A percentile compares a stretch with the other conserved stretches of the same genome.
These are phyloP conservation scores for Triplophysa rosa DNA, from an alignment of 2,113 vertebrate genomes.

Conservation along the genomic window DNA sequence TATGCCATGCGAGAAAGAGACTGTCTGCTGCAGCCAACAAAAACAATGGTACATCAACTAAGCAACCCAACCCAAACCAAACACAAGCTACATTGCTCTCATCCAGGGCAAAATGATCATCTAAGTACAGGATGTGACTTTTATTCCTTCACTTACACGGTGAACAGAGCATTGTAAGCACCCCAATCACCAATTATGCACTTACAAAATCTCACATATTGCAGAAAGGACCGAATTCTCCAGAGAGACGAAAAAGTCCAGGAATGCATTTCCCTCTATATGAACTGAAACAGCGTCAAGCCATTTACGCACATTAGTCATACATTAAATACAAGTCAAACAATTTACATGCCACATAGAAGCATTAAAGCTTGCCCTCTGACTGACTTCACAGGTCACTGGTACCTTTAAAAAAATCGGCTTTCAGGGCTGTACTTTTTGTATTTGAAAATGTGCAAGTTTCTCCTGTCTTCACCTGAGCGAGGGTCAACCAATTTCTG, in stretches of 20 bases:
- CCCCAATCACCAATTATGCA: slow-evolving; percentile 78
- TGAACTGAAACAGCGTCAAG: slow-evolving; percentile 59
- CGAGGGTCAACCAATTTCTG: slow-evolving; percentile 60
- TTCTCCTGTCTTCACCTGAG: slow-evolving; percentile 55
- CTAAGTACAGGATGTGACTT: slow-evolving; percentile 58
- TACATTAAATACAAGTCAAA: slow-evolving; percentile 67
- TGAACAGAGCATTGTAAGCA: slow-evolving; percentile 65
- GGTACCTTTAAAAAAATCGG: slow-evolving; percentile 18
- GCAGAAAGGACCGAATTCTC: slow-evolving; percentile 60
- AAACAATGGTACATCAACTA: slow-evolving; percentile 54
- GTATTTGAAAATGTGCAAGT: slow-evolving; percentile 49
- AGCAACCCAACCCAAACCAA: slow-evolving; percentile 67
- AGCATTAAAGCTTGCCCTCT: slow-evolving; percentile 12
- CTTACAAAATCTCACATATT: slow-evolving; percentile 71
- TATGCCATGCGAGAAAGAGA: slow-evolving; percentile 29
- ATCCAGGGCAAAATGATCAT: slow-evolving; percentile 43
- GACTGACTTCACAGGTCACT: slow-evolving; percentile 41
- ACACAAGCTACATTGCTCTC: slow-evolving; percentile 10
- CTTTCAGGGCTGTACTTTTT: slow-evolving; percentile 43
- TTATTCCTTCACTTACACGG: slow-evolving; percentile 64
- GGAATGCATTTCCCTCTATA: slow-evolving; percentile 64
- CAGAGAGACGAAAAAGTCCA: slow-evolving; percentile 63
- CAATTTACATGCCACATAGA: slow-evolving; percentile 61
- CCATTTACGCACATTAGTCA: slow-evolving; percentile 73
- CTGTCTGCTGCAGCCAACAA: slow-evolving; percentile 54